A percentile compares a stretch with the other conserved stretches of the same genome.
phyloP scores from a whole-genome alignment of 30 jellyfish, hydroid and myxozoan species.

The Phacellophora camtschatica region DNA sequence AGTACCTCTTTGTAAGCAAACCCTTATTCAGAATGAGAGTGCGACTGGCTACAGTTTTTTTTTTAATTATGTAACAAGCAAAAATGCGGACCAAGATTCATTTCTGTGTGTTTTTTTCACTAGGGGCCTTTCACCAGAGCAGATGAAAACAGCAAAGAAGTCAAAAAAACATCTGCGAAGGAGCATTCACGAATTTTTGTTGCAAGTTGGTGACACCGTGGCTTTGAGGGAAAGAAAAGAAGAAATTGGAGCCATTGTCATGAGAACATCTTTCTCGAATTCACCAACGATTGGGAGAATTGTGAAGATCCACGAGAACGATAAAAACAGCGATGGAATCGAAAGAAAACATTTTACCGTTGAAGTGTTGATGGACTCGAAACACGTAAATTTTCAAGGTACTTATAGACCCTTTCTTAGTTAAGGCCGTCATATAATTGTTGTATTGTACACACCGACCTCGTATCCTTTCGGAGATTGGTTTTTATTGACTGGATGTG shows the following conservation, averaged over 20 bases:
- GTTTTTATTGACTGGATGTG: too few species aligned
- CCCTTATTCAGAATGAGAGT: too few species aligned
- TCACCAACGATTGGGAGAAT: constrained; percentile 59
- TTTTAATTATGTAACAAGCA: too few species aligned
- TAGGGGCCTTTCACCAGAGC: constrained; percentile 94
- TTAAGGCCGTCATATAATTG: too few species aligned
- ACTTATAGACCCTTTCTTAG: too few species aligned
- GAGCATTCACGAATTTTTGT: neutral
- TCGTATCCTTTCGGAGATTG: too few species aligned
- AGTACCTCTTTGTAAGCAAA: too few species aligned
- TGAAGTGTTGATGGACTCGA: neutral
- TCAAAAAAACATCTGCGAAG: neutral
- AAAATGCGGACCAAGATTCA: neutral
- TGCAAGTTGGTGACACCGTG: constrained; percentile 79
- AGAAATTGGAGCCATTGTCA: constrained; percentile 77
- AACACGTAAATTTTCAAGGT: neutral
- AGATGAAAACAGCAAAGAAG: constrained; percentile 6
- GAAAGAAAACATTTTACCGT: constrained; percentile 45
- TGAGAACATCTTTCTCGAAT: constrained; percentile 17
- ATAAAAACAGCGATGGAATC: constrained; percentile 2
- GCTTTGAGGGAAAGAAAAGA: constrained; percentile 70
- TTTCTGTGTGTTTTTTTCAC: neutral
- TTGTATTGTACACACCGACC: too few species aligned
- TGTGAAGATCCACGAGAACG: constrained; percentile 10
- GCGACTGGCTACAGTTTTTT: too few species aligned